These are phyloP conservation scores for Macaria liturata DNA, from an alignment of 2,888 invertebrate genomes.

Conservation along the genomic window DNA sequence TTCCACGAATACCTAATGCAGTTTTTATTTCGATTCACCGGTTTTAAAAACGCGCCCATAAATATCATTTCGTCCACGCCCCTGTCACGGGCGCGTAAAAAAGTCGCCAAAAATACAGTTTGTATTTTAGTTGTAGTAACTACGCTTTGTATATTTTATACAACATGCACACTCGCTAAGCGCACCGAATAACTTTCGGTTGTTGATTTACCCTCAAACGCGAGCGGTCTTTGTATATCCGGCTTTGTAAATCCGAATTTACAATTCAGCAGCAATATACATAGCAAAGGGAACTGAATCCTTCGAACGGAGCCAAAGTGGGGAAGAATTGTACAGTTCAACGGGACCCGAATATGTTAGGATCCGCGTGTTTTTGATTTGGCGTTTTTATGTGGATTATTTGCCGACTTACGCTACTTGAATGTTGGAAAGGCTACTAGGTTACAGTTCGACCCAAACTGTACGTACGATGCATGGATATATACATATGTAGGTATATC, in stretches of 20 bases:
- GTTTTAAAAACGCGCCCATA: constrained; percentile 7
- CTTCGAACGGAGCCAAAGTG: constrained; percentile 11
- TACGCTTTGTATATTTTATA: constrained; percentile 14
- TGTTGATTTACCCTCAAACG: constrained; percentile 33
- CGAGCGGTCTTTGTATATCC: constrained; percentile 26
- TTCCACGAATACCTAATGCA: too few relatives aligned
- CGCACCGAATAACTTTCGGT: constrained; percentile 28
- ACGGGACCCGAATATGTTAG: constrained; percentile 7
- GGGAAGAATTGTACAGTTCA: constrained; percentile 13
- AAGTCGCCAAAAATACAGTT: constrained; percentile 11
- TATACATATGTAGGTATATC: too few relatives aligned
- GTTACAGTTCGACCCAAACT: too few relatives aligned
- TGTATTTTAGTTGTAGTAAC: constrained; percentile 12
- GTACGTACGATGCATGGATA: too few relatives aligned
- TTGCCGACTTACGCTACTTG: too few relatives aligned
- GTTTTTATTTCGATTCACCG: constrained; percentile 1
- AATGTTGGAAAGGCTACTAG: too few relatives aligned
- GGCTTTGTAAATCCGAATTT: constrained; percentile 33
- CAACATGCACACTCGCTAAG: constrained; percentile 28
- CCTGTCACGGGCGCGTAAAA: constrained; percentile 14
- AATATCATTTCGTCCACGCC: constrained; percentile 16
- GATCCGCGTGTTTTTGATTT: constrained; percentile 14
- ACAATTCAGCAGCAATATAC: constrained; percentile 32
- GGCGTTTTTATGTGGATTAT: not conserved
- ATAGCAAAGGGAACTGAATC: constrained; percentile 27